Percentiles rank a stretch among this genome's conserved stretches.
These are phyloP conservation scores for Tachina fera DNA, from an alignment of 2,888 invertebrate species.

Conservation along the genomic window DNA sequence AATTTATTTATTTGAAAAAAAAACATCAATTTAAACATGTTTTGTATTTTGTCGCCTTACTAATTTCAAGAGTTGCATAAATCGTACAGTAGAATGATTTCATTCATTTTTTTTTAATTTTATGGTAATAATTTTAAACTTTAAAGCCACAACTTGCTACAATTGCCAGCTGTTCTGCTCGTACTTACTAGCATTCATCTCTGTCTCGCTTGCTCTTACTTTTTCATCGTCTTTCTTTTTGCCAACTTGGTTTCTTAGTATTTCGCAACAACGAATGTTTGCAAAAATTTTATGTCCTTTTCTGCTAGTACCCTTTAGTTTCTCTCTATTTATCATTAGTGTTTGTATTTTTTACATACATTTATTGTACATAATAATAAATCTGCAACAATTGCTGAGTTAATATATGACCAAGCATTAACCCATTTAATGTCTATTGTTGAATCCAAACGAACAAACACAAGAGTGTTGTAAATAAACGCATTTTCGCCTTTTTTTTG, in stretches of 20 bases:
- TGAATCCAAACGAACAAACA: background rate
- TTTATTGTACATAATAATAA: background rate
- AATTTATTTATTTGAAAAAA: background rate
- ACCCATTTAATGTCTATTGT: constrained; percentile 53
- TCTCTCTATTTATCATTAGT: constrained; percentile 11
- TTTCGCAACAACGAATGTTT: too few relatives aligned
- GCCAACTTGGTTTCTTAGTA: too few relatives aligned
- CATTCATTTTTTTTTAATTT: background rate
- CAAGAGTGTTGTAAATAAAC: background rate
- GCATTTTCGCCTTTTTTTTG: background rate
- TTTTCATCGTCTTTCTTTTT: too few relatives aligned
- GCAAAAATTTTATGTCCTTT: too few relatives aligned
- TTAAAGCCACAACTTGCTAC: constrained; percentile 46
- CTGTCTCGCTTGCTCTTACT: too few relatives aligned
- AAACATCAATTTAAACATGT: too few relatives aligned
- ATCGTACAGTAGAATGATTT: too few relatives aligned
- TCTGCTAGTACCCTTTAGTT: background rate
- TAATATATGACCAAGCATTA: constrained; percentile 64
- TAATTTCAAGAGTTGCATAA: background rate
- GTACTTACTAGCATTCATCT: background rate
- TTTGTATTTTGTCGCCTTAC: background rate
- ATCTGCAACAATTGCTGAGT: constrained; percentile 59
- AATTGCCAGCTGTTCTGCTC: constrained; percentile 30
- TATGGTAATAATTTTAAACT: constrained; percentile 46
- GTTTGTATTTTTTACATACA: background rate